Evolutionary conservation across 2,888 invertebrate genomes (phyloP), one percentile per base, ranked within the genome.

Genomic region (Caenorhabditis uteleia): DNA sequence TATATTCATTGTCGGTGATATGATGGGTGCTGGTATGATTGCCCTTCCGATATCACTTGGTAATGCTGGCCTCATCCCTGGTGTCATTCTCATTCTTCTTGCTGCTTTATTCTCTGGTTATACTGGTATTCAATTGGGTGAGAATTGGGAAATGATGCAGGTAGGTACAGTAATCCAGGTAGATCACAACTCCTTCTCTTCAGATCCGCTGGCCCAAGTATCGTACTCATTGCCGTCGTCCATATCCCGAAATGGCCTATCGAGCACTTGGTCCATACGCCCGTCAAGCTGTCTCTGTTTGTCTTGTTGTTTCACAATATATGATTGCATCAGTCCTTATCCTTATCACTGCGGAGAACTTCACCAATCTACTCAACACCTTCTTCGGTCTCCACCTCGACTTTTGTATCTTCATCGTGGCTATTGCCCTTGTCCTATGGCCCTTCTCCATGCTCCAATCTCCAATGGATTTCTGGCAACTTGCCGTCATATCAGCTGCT

Each of bases 141-240:
- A 71, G 38, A 73, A 71, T 47, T 75, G 75, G 75, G 56, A 69
- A n/a, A 75, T 71, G 54, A 69, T 74, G 71, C n/a, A n/a, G n/a
- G n/a, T n/a, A n/a, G n/a, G n/a, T n/a, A n/a, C n/a, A 64, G 65
- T 59, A 62, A 47, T 7, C 25, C 34, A 38, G 3, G 31, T 45
- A n/a, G 8, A 36, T n/a, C n/a, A 23, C 14, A 34, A 16, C 5
- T n/a, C 23, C 38, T 64, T 18, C n/a, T n/a, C n/a, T n/a, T n/a
- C 60, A 70, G 60, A 49, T 40, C 8, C 58, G 73, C 20, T 75
- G 75, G 75, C 53, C 69, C 2, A 66, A 69, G 48, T 75, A 75
- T 53, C 67, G 59, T 14, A 51, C 45, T 14, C 67, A 65, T 16
- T 74, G 73, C 36, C 60, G 71, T 5, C 61, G 69, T 8, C 75